A percentile compares a stretch with the other conserved stretches of the same genome.
phyloP scores from a whole-genome alignment of 2,113 vertebrate species.

The Origma solitaria region DNA sequence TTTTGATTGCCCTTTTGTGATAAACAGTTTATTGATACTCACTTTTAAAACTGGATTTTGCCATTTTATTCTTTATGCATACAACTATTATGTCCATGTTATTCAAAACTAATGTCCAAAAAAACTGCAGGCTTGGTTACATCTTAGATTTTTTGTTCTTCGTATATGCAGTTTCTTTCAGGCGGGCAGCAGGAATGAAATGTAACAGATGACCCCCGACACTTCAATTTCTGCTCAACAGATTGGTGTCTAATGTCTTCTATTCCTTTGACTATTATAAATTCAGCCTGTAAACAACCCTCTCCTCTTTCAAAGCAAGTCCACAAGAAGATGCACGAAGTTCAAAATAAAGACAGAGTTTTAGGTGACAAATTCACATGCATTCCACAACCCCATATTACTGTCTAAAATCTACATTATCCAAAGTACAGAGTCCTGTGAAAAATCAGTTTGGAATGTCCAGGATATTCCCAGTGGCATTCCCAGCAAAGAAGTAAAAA shows the following conservation, averaged over 20 bases:
- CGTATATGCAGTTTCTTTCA: not conserved
- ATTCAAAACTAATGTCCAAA: not conserved
- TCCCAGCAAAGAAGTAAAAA: not conserved
- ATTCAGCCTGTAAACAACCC: not conserved
- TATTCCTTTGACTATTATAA: not conserved
- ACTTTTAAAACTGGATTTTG: not conserved
- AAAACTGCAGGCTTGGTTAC: not conserved
- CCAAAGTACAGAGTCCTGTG: not conserved
- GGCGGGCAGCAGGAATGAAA: not conserved
- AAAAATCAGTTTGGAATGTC: not conserved
- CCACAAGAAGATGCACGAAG: not conserved
- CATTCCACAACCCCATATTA: not conserved
- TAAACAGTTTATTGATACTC: not conserved
- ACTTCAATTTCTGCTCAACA: not conserved
- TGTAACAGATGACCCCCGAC: not conserved
- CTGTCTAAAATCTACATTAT: not conserved
- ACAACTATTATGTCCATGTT: not conserved
- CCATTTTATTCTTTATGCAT: not conserved
- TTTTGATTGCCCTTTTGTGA: not conserved
- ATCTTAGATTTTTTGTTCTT: not conserved
- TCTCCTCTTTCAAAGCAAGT: not conserved
- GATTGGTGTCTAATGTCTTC: not conserved
- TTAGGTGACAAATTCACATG: not conserved
- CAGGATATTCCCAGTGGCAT: not conserved
- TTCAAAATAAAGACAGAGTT: not conserved